Evolutionary conservation across 2,797 vertebrate species (phyloP), one percentile per base, ranked within the genome.

Genomic region (Syngnathus acus): DNA sequence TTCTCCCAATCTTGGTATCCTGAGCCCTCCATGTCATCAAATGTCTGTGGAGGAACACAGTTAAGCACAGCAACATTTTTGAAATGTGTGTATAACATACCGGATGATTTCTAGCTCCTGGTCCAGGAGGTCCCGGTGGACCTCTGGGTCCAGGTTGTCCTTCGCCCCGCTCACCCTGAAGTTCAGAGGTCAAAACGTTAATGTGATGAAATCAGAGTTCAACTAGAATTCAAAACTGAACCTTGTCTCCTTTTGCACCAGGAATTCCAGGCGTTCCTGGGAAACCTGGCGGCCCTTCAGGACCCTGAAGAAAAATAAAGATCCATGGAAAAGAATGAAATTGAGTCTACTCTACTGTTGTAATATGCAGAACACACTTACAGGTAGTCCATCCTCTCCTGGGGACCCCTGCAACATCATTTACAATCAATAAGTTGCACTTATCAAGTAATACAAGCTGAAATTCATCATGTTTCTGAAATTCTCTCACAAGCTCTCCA

Each of bases 11-110:
- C 93, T 0, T 89, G 65, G 0, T 91, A 93, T 64, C 95, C 96
- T 0, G 96, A 98, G 0, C 94, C 95, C 78, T 98, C 96, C 95
- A 97, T 96, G 85, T 98, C 96, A 0, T 94, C 80, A 79, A 95
- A 97, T 0, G 94, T 95, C 89, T 90, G 7, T 5, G 2, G n/a
- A 64, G 65, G 67, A 1, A 43, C 13, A 43, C 0, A 76, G n/a
- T 9, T 16, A 64, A 51, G 48, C 4, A 51, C 8, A 38, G 26
- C 53, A 53, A 53, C 4, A 21, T 21, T 10, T 3, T 51, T 51
- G 23, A 32, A 43, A 48, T 14, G 38, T 62, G 0, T 6, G 3
- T 14, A n/a, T 23, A 9, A 21, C 88, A 2, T 77, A 92, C 90
- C 0, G 82, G 81, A 7, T 37, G 83, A 68, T 90, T 86, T 8